Percentiles rank a stretch among this genome's conserved stretches.
These are phyloP conservation scores for Hyposmocoma kahamanoa DNA, from an alignment of 1,140 invertebrate genomes.

Conservation along the genomic window DNA sequence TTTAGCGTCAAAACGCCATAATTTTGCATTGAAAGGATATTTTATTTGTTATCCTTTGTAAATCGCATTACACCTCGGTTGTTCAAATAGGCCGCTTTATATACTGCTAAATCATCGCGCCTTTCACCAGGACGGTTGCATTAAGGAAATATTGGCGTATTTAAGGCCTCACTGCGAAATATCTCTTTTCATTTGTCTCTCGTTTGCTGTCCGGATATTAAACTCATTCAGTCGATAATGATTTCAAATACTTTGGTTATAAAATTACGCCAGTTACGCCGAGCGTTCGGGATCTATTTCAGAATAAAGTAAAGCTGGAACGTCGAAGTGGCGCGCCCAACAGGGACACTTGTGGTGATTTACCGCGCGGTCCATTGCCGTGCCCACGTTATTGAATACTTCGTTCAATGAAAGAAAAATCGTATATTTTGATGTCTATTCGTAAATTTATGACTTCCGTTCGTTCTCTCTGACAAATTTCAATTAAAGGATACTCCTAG, in stretches of 20 bases:
- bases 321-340: conserved; percentile 21
- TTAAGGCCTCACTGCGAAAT: too few species aligned
- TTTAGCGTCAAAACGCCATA: conserved; percentile 1
- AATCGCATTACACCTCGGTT: conserved; percentile 1
- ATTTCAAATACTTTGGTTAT: neutral
- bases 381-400: conserved; percentile 59
- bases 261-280: too few species aligned
- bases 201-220: too few species aligned
- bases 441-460: conserved; percentile 54
- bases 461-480: conserved; percentile 48
- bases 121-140: neutral
- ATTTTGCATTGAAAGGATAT: conserved; percentile 3
- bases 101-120: conserved; percentile 1
- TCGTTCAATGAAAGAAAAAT: conserved; percentile 57
- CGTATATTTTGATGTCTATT: conserved; percentile 56
- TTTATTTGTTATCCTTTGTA: conserved; percentile 4
- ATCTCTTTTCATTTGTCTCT: too few species aligned
- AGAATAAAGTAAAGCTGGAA: neutral
- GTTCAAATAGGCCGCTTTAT: neutral
- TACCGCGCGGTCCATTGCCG: conserved; percentile 38
- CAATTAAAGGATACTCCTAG: too few species aligned
- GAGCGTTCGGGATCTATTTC: neutral
- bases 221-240: neutral
- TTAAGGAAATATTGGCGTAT: neutral
- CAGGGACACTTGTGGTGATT: conserved; percentile 43